phyloP scores from a whole-genome alignment of 2,888 invertebrate species.

The Pandemis corylana region DNA sequence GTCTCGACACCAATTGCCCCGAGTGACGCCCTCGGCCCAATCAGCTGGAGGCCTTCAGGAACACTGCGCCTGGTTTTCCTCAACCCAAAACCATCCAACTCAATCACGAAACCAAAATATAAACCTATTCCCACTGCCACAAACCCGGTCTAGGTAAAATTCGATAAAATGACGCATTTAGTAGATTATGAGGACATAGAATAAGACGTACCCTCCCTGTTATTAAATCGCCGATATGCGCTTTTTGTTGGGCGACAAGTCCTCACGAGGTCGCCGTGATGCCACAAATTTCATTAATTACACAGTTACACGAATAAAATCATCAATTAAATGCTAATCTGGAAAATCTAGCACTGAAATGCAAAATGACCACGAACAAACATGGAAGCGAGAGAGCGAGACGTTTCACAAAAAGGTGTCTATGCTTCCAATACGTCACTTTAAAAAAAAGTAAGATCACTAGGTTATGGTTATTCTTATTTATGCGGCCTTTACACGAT shows the following conservation, averaged over 20 bases:
- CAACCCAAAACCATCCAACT: conserved; percentile 42
- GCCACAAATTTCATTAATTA: conserved; percentile 82
- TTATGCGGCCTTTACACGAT: conserved; percentile 24
- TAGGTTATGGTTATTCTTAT: conserved; percentile 48
- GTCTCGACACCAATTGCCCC: conserved; percentile 61
- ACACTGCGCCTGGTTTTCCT: conserved; percentile 51
- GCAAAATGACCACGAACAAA: conserved; percentile 84
- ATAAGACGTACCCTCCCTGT: conserved; percentile 83
- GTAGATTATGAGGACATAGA: conserved; percentile 79
- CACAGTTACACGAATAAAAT: conserved; percentile 73
- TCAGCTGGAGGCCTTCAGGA: conserved; percentile 77
- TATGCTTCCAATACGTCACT: conserved; percentile 66
- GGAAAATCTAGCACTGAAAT: conserved; percentile 81
- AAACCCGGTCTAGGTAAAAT: conserved; percentile 68
- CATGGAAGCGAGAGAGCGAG: conserved; percentile 82
- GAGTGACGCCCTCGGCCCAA: conserved; percentile 75
- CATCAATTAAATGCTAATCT: conserved; percentile 77
- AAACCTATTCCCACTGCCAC: conserved; percentile 58
- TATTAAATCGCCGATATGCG: conserved; percentile 77
- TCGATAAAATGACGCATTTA: conserved; percentile 85
- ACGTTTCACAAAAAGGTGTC: conserved; percentile 68
- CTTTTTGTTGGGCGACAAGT: conserved; percentile 79
- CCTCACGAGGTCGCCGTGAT: conserved; percentile 80
- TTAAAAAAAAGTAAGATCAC: conserved; percentile 44
- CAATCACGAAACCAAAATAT: conserved; percentile 46